These are phyloP conservation scores for Thryonomys swinderianus DNA, from an alignment of 2,113 vertebrate species.

Conservation along the genomic window DNA sequence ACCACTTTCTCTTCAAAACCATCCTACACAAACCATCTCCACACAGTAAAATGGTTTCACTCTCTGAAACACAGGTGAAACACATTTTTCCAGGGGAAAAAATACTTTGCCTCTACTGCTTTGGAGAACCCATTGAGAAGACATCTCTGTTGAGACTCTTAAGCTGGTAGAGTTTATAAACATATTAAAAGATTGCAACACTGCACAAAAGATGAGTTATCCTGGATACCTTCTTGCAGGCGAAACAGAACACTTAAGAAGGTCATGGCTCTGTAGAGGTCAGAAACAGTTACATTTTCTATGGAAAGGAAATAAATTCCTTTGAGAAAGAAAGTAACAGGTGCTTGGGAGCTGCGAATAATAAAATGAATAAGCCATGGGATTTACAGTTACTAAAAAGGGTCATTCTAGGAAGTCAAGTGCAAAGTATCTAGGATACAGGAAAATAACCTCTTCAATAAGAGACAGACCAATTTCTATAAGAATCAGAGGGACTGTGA, in stretches of 20 bases:
- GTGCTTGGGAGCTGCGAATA: background rate
- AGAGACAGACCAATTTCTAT: background rate
- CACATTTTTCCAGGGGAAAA: background rate
- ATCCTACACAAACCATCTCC: background rate
- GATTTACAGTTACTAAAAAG: background rate
- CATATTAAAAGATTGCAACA: background rate
- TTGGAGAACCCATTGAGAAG: background rate
- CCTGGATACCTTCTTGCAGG: background rate
- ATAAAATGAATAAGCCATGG: background rate
- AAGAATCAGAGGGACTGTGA: background rate
- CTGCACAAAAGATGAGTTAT: background rate
- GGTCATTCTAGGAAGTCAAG: background rate
- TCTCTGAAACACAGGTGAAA: background rate
- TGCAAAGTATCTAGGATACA: background rate
- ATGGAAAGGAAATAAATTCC: background rate
- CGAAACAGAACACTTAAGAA: conserved; percentile 20
- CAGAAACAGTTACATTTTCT: conserved; percentile 50
- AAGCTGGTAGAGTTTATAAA: conserved; percentile 14
- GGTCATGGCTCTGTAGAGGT: background rate
- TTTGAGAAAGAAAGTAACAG: conserved; percentile 25
- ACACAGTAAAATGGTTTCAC: conserved; percentile 36
- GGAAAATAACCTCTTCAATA: background rate
- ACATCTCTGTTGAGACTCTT: background rate
- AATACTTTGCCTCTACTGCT: background rate
- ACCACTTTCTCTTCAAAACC: conserved; percentile 34